phyloP scores from a whole-genome alignment of 2,888 invertebrate species.

The Cylindroiulus punctatus region DNA sequence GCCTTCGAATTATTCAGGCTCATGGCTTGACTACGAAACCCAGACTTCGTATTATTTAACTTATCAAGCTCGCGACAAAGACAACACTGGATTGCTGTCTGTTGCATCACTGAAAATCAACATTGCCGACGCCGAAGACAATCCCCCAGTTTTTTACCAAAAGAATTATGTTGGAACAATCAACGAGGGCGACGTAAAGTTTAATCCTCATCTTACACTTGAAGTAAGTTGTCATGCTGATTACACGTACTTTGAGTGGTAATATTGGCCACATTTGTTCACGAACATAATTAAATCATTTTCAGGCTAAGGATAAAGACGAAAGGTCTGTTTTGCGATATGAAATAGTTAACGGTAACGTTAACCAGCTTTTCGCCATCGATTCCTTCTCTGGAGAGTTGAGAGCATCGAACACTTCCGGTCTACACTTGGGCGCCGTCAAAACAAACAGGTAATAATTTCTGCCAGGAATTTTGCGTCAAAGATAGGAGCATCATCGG shows the following conservation, averaged over 20 bases:
- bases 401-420: slow-evolving; percentile 62
- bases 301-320: slow-evolving; percentile 83
- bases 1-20: slow-evolving; percentile 65
- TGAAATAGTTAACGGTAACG: slow-evolving; percentile 71
- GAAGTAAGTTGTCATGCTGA: slow-evolving; percentile 60
- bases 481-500: not conserved
- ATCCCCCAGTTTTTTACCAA: slow-evolving; percentile 83
- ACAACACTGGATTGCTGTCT: slow-evolving; percentile 80
- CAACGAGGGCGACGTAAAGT: slow-evolving; percentile 85
- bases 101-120: slow-evolving; percentile 82
- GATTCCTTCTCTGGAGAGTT: slow-evolving; percentile 65
- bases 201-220: slow-evolving; percentile 74
- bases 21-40: slow-evolving; percentile 86
- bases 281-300: slow-evolving; percentile 53
- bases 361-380: slow-evolving; percentile 64
- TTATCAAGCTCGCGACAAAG: slow-evolving; percentile 82
- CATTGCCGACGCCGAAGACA: slow-evolving; percentile 87
- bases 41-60: slow-evolving; percentile 74
- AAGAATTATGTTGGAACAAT: slow-evolving; percentile 81
- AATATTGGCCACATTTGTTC: not conserved
- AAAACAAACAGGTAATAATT: slow-evolving; percentile 21
- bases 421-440: slow-evolving; percentile 58
- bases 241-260: not conserved
- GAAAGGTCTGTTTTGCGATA: slow-evolving; percentile 83
- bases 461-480: not conserved